phyloP scores from a whole-genome alignment of 2,888 invertebrate genomes.

The Merodon equestris region DNA sequence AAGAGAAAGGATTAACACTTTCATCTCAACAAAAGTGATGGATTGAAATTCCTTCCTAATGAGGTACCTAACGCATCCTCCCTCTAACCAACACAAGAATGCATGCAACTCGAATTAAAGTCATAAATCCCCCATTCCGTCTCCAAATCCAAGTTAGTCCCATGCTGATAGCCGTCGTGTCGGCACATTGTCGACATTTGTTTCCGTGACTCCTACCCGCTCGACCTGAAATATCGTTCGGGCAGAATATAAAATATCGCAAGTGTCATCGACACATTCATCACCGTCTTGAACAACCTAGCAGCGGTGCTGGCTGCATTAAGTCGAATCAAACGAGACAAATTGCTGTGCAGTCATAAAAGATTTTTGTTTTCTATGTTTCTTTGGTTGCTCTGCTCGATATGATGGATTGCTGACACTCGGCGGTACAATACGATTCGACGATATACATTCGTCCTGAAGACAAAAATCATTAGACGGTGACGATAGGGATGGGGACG shows the following conservation, averaged over 20 bases:
- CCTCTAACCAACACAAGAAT: no score
- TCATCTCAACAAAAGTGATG: background rate
- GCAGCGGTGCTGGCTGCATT: background rate
- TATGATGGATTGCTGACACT: slow-evolving; percentile 42
- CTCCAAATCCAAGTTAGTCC: slow-evolving; percentile 17
- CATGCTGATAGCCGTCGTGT: slow-evolving; percentile 14
- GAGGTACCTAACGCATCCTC: slow-evolving; percentile 3
- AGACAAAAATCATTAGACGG: slow-evolving; percentile 18
- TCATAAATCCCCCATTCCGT: slow-evolving; percentile 6
- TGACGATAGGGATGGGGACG: slow-evolving; percentile 37
- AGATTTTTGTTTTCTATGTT: background rate
- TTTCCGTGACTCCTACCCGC: background rate
- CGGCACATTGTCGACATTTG: slow-evolving; percentile 12
- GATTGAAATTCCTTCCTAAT: slow-evolving; percentile 10
- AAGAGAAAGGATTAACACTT: slow-evolving; percentile 10
- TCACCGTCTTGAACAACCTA: slow-evolving; percentile 17
- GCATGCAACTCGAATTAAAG: no score
- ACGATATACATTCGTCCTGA: background rate
- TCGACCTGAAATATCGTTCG: slow-evolving; percentile 5
- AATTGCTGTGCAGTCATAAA: slow-evolving; percentile 1
- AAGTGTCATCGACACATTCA: slow-evolving; percentile 44
- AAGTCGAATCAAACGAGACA: background rate
- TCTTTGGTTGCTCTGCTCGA: slow-evolving; percentile 2
- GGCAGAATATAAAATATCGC: slow-evolving; percentile 5
- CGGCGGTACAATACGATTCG: slow-evolving; percentile 15